These are phyloP conservation scores for Peromyscus leucopus DNA, from an alignment of 2,113 vertebrate species.

Conservation along the genomic window DNA sequence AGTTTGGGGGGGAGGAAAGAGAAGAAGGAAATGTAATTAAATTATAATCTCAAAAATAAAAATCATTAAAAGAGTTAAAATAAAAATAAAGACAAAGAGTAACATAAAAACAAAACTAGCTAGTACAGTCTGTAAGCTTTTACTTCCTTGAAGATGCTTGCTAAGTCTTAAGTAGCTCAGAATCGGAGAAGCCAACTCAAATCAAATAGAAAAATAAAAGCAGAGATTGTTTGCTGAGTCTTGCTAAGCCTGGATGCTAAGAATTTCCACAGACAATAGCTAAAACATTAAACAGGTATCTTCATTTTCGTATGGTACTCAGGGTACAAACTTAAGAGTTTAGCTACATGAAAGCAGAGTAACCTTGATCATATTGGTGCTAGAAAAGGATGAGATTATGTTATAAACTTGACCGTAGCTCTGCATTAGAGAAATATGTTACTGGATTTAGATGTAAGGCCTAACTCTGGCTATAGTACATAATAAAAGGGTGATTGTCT, in stretches of 20 bases:
- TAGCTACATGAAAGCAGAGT: neutral
- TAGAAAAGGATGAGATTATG: neutral
- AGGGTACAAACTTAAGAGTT: neutral
- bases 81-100: too few relatives aligned
- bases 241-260: neutral
- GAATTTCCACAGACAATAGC: neutral
- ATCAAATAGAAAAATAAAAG: neutral
- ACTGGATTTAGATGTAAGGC: neutral
- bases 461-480: neutral
- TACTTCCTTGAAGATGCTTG: neutral
- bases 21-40: too few relatives aligned
- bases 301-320: neutral
- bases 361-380: fast-evolving
- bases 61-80: too few relatives aligned
- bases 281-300: neutral
- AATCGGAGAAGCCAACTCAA: neutral
- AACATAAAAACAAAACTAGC: too few relatives aligned
- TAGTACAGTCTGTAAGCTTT: too few relatives aligned
- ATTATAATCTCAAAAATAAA: too few relatives aligned
- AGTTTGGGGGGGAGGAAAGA: too few relatives aligned
- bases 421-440: too few relatives aligned
- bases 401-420: neutral
- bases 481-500: neutral
- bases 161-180: neutral
- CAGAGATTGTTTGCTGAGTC: neutral